Percentiles rank a stretch among this genome's conserved stretches.
Conservation (phyloP, 2,888 invertebrate genomes). For the Oxyteleia sp. region DNA sequence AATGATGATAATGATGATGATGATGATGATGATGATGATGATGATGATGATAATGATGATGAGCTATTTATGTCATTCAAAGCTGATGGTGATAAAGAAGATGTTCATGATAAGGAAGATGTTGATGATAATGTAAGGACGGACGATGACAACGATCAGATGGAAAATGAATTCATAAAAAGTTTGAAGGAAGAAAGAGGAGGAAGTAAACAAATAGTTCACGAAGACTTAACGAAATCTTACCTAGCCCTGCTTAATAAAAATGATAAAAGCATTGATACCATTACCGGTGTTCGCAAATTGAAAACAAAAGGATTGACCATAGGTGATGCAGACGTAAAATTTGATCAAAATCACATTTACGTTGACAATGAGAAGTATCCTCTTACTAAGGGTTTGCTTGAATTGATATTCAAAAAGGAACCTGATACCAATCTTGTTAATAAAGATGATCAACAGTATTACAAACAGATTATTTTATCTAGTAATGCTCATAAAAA, state of each 20-base stretch:
- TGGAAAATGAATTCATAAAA: not conserved
- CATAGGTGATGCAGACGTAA: not conserved
- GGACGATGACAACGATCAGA: not conserved
- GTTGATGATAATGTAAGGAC: not conserved
- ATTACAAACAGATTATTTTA: constrained; percentile 51
- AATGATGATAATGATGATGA: not conserved
- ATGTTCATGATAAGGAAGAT: not conserved
- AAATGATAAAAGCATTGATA: constrained; percentile 35
- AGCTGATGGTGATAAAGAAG: not conserved
- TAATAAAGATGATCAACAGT: constrained; percentile 25
- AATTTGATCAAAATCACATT: not conserved
- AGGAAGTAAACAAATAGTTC: no score
- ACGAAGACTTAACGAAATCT: not conserved
- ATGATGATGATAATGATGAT: not conserved
- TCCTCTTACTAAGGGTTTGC: not conserved
- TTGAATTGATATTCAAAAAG: not conserved
- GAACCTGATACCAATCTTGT: constrained; percentile 11
- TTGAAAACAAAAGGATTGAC: constrained; percentile 20
- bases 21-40: not conserved
- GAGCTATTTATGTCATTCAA: not conserved
- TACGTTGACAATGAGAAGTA: not conserved
- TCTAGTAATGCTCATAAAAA: constrained; percentile 61
- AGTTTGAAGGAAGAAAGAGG: not conserved
- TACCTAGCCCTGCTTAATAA: constrained; percentile 14
- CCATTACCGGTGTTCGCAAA: constrained; percentile 32